phyloP scores from a whole-genome alignment of 2,888 invertebrate genomes.

The Subacronicta megacephala region DNA sequence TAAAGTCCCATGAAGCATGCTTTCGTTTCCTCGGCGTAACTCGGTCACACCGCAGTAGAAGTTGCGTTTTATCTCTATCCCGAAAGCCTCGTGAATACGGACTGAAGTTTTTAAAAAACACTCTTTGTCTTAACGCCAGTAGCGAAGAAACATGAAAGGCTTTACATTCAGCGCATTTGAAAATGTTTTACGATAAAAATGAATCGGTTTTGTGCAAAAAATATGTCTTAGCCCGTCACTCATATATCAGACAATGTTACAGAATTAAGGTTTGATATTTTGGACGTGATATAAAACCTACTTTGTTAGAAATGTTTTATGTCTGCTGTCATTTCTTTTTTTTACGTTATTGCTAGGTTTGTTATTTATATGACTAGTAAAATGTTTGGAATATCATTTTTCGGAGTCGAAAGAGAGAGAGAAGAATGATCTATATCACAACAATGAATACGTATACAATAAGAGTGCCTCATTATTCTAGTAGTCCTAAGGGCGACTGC shows the following conservation, averaged over 20 bases:
- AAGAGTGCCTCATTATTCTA: no score
- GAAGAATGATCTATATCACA: no score
- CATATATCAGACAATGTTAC: slow-evolving; percentile 5
- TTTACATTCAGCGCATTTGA: slow-evolving; percentile 17
- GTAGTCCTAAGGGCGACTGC: no score
- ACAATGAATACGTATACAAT: no score
- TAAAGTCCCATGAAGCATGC: slow-evolving; percentile 38
- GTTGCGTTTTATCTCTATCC: slow-evolving; percentile 56
- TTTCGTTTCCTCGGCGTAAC: slow-evolving; percentile 56
- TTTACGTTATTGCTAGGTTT: not conserved
- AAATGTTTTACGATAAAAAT: slow-evolving; percentile 37
- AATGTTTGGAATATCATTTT: no score
- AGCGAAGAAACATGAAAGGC: slow-evolving; percentile 27
- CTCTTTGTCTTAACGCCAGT: slow-evolving; percentile 41
- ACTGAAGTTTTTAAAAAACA: slow-evolving; percentile 44
- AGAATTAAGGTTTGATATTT: slow-evolving; percentile 19
- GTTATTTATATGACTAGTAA: no score
- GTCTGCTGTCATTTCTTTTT: slow-evolving; percentile 12
- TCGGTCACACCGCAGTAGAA: slow-evolving; percentile 65
- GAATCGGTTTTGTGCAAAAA: slow-evolving; percentile 26
- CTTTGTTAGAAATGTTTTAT: slow-evolving; percentile 3
- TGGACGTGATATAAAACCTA: slow-evolving; percentile 3
- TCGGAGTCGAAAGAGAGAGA: no score
- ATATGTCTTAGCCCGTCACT: slow-evolving; percentile 14
- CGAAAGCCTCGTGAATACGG: slow-evolving; percentile 45